phyloP scores from a whole-genome alignment of 1,140 invertebrate genomes.

The Brachionus sp. region DNA sequence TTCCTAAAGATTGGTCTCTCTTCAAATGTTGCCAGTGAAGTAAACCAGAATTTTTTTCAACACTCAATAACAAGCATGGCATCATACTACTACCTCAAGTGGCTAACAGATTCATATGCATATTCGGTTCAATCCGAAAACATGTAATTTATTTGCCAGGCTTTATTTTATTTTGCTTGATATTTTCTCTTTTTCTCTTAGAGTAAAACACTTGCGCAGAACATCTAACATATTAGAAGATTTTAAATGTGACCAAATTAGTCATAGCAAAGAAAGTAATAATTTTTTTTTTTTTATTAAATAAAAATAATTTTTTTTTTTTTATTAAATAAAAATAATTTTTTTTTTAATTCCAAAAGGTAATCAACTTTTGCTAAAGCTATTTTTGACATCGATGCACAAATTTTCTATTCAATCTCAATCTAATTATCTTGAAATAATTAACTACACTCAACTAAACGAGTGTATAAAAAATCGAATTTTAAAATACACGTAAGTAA shows the following conservation, averaged over 20 bases:
- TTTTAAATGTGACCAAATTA: constrained; percentile 10
- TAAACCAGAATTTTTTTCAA: not conserved
- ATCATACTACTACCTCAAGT: not conserved
- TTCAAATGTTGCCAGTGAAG: not conserved
- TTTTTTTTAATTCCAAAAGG: not conserved
- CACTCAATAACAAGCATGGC: not conserved
- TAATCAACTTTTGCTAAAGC: not conserved
- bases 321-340: too few relatives aligned
- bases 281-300: too few relatives aligned
- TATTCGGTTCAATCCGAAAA: not conserved
- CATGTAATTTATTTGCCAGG: not conserved
- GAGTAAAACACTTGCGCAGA: constrained; percentile 9
- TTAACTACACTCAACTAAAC: constrained; percentile 18
- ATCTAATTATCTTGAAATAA: not conserved
- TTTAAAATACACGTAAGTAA: constrained; percentile 19
- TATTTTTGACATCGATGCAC: not conserved
- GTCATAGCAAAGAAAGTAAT: not conserved
- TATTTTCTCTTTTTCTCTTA: not conserved
- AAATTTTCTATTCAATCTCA: constrained; percentile 15
- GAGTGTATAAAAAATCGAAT: not conserved
- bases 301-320: too few relatives aligned
- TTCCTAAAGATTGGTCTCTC: not conserved
- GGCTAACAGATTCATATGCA: constrained; percentile 21
- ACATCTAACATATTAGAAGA: not conserved
- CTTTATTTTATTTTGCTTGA: not conserved